phyloP scores from a whole-genome alignment of 1,140 invertebrate genomes.

The Hormaphis cornu region DNA sequence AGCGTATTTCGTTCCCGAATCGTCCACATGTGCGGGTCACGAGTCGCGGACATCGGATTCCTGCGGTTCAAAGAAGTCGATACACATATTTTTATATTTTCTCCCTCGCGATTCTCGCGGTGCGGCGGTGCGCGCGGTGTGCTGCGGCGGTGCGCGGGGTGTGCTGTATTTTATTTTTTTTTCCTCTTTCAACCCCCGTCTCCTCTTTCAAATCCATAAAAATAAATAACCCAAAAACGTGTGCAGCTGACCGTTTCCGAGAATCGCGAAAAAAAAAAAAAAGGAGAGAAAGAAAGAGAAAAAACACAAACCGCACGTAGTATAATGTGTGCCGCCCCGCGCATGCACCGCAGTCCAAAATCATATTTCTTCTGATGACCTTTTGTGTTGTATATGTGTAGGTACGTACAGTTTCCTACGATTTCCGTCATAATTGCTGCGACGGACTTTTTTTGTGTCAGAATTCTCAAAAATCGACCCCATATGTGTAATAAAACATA shows the following conservation, averaged over 20 bases:
- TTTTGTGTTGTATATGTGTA: too few species aligned
- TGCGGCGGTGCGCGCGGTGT: neutral
- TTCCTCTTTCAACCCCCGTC: slow-evolving; percentile 31
- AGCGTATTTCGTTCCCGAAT: neutral
- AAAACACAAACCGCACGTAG: neutral
- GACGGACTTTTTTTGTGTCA: slow-evolving; percentile 26
- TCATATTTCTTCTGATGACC: slow-evolving; percentile 5
- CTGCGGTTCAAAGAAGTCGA: slow-evolving; percentile 25
- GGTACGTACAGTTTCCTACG: slow-evolving; percentile 22
- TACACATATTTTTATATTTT: slow-evolving; percentile 31
- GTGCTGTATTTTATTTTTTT: neutral
- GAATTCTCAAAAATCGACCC: slow-evolving; percentile 12
- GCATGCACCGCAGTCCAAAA: slow-evolving; percentile 13
- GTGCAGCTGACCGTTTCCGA: slow-evolving; percentile 30
- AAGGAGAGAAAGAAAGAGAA: slow-evolving; percentile 3
- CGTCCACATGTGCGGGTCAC: slow-evolving; percentile 12
- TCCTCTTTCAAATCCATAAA: slow-evolving; percentile 32
- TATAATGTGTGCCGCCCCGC: slow-evolving; percentile 1
- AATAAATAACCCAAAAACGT: slow-evolving; percentile 33
- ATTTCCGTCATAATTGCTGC: slow-evolving; percentile 28
- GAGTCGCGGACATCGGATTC: neutral
- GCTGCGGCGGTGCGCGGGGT: too few species aligned
- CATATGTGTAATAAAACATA: slow-evolving; percentile 9
- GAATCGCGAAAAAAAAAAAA: slow-evolving; percentile 25
- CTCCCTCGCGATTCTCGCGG: neutral